Conservation (phyloP, 2,797 vertebrate genomes). For the Tympanoctomys barrerae region DNA sequence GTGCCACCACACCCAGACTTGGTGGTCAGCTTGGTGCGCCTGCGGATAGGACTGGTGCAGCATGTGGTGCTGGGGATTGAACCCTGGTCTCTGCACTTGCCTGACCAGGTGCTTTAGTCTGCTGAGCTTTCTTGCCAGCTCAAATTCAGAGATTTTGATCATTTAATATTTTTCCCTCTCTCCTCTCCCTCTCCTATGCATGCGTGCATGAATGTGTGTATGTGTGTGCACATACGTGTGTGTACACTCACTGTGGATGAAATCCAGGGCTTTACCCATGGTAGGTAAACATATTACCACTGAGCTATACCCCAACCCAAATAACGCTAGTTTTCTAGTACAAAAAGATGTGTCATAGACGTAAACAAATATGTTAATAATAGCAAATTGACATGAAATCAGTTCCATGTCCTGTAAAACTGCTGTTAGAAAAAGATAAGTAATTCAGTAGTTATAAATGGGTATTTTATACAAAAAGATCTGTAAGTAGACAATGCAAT, state of each 20-base stretch:
- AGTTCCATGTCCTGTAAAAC: neutral
- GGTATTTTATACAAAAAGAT: neutral
- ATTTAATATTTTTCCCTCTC: neutral
- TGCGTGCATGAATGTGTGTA: neutral
- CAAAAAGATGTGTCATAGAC: neutral
- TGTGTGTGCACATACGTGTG: neutral
- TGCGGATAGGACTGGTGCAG: too few species aligned
- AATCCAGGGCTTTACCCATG: neutral
- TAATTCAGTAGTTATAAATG: neutral
- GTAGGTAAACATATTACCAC: neutral
- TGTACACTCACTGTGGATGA: neutral
- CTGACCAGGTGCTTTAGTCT: too few species aligned
- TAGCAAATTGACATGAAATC: neutral
- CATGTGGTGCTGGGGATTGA: too few species aligned
- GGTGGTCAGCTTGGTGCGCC: too few species aligned
- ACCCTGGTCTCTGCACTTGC: too few species aligned
- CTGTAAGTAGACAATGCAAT: neutral
- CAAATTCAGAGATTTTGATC: neutral
- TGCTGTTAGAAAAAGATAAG: slow-evolving; percentile 23
- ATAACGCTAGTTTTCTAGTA: slow-evolving; percentile 8
- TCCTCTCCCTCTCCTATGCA: neutral
- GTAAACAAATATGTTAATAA: slow-evolving; percentile 20
- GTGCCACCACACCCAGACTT: too few species aligned
- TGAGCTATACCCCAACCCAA: neutral
- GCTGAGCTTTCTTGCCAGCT: neutral